phyloP scores from a whole-genome alignment of 1,140 invertebrate genomes.

The Apis mellifera region DNA sequence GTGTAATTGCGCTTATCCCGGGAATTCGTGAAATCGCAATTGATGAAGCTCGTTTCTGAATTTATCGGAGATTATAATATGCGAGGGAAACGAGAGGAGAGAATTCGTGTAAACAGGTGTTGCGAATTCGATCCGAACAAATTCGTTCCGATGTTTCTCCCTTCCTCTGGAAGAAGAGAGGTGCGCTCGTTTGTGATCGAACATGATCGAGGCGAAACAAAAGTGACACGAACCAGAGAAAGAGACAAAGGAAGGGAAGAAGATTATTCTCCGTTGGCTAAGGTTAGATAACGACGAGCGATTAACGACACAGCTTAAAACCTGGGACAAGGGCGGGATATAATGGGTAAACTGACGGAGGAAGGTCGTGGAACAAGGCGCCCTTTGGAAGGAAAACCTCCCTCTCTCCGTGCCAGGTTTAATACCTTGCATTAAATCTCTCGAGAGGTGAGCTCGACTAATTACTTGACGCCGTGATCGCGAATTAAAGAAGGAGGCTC shows the following conservation, averaged over 20 bases:
- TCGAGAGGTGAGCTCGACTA: slow-evolving; percentile 74
- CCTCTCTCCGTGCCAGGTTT: slow-evolving; percentile 50
- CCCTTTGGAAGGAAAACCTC: slow-evolving; percentile 50
- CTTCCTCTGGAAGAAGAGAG: no score
- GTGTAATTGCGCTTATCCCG: slow-evolving; percentile 3
- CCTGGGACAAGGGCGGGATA: slow-evolving; percentile 37
- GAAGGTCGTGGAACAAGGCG: slow-evolving; percentile 57
- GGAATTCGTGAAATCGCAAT: not conserved
- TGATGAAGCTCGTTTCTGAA: not conserved
- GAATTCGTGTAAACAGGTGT: not conserved
- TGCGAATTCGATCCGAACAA: no score
- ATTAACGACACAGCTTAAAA: slow-evolving; percentile 76
- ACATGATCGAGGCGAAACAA: no score
- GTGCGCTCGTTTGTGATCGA: no score
- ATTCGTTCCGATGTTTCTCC: no score
- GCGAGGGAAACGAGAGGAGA: not conserved
- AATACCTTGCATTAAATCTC: slow-evolving; percentile 76
- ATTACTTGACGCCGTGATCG: slow-evolving; percentile 79
- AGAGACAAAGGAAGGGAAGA: not conserved
- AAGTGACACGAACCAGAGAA: not conserved
- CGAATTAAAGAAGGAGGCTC: slow-evolving; percentile 76
- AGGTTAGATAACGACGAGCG: slow-evolving; percentile 78
- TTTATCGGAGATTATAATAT: slow-evolving; percentile 7
- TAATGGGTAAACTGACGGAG: slow-evolving; percentile 67
- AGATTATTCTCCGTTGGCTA: not conserved